These are phyloP conservation scores for Xerus rutilus DNA, from an alignment of 2,797 vertebrate species.

Conservation along the genomic window DNA sequence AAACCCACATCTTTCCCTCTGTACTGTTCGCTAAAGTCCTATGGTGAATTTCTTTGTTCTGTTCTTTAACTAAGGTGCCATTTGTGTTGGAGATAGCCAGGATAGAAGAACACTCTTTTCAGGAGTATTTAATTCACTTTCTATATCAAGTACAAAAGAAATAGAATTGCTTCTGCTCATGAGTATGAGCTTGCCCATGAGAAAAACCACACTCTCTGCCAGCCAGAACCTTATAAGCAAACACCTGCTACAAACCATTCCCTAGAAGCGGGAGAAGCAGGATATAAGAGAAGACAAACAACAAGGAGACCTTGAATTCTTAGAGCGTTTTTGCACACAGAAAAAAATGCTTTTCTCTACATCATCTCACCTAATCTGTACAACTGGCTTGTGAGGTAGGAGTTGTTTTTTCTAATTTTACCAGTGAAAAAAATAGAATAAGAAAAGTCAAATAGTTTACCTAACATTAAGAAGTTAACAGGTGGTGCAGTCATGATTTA, in stretches of 20 bases:
- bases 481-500: background rate
- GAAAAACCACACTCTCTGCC: background rate
- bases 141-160: slow-evolving; percentile 61
- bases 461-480: background rate
- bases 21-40: background rate
- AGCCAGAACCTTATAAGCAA: slow-evolving; percentile 41
- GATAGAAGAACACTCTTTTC: slow-evolving; percentile 41
- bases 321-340: background rate
- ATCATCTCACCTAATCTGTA: background rate
- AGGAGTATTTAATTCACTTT: slow-evolving; percentile 64
- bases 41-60: slow-evolving; percentile 13
- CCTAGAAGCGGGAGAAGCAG: slow-evolving; percentile 35
- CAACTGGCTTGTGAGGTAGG: background rate
- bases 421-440: background rate
- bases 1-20: background rate
- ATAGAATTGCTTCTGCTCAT: slow-evolving; percentile 38
- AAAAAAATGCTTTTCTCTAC: background rate
- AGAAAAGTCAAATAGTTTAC: background rate
- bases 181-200: slow-evolving; percentile 16
- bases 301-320: background rate
- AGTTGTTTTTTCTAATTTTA: background rate
- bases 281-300: slow-evolving; percentile 20
- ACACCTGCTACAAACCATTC: slow-evolving; percentile 48
- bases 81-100: background rate
- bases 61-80: background rate